Evolutionary conservation across 2,888 invertebrate genomes (phyloP).

Genomic region (Morpho deidamia): DNA sequence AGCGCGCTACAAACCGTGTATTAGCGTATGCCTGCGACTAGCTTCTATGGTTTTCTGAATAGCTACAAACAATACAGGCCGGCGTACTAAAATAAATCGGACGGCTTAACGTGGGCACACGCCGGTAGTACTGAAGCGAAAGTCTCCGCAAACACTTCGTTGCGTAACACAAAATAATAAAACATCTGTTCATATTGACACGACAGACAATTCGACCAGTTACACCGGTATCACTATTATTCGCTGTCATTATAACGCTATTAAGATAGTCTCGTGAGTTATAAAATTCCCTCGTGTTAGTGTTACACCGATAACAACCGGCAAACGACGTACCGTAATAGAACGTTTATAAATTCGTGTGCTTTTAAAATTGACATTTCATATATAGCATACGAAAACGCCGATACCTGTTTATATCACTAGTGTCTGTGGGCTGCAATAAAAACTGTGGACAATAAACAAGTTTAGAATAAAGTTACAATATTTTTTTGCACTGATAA

Average conservation of each 20-base stretch:
- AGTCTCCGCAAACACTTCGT: conserved; percentile 41
- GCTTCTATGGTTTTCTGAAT: conserved; percentile 35
- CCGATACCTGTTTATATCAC: not conserved
- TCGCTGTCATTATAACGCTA: conserved; percentile 47
- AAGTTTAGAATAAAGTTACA: conserved; percentile 11
- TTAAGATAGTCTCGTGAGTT: conserved; percentile 47
- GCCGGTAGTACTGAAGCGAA: conserved; percentile 51
- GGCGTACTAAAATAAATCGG: conserved; percentile 55
- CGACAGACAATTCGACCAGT: conserved; percentile 47
- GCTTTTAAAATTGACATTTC: conserved; percentile 5
- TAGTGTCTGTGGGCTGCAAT: conserved; percentile 4
- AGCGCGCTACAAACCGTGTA: conserved; percentile 32
- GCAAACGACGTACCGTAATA: conserved; percentile 46
- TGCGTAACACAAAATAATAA: conserved; percentile 43
- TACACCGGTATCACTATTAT: conserved; percentile 50
- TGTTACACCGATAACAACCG: conserved; percentile 57
- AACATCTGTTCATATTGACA: conserved; percentile 39
- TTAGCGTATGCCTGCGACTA: conserved; percentile 35
- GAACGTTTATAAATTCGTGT: conserved; percentile 20
- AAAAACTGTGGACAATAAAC: not conserved
- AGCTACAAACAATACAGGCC: conserved; percentile 29
- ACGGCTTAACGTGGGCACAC: conserved; percentile 40
- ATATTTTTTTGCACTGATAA: conserved; percentile 34
- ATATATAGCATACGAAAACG: not conserved
- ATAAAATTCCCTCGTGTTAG: conserved; percentile 46